phyloP scores from a whole-genome alignment of 2,113 vertebrate genomes.

The Antennarius striatus region DNA sequence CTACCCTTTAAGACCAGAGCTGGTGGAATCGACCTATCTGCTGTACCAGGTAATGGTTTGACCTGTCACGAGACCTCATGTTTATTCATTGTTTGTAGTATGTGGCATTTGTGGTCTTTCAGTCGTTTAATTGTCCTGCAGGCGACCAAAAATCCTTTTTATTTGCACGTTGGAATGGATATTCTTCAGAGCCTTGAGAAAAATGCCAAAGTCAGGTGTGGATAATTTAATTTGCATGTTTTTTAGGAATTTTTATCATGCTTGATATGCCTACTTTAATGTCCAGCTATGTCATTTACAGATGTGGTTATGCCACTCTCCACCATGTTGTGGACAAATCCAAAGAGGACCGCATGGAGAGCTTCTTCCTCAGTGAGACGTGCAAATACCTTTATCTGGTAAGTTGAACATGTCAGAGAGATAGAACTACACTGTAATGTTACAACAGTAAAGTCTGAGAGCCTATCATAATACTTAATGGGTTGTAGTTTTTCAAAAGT shows the following conservation, averaged over 20 bases:
- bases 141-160: slow-evolving; percentile 99
- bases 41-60: slow-evolving; percentile 89
- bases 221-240: slow-evolving; percentile 1
- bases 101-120: background rate
- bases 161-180: slow-evolving; percentile 98
- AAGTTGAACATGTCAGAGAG: slow-evolving; percentile 39
- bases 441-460: too few species aligned
- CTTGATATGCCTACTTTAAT: background rate
- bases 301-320: slow-evolving; percentile 96
- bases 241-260: background rate
- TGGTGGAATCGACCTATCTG: slow-evolving; percentile 96
- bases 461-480: too few species aligned
- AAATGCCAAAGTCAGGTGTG: slow-evolving; percentile 94
- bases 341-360: slow-evolving; percentile 99
- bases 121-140: slow-evolving; percentile 51
- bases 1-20: slow-evolving; percentile 93
- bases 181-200: slow-evolving; percentile 97
- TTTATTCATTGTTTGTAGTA: background rate
- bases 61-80: background rate
- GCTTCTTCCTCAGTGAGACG: slow-evolving; percentile 98
- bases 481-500: too few species aligned
- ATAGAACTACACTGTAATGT: too few species aligned
- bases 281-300: slow-evolving; percentile 54
- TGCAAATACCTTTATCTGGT: slow-evolving; percentile 98
- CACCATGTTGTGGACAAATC: slow-evolving; percentile 98